Base-by-base conservation (phyloP, 2,888 invertebrate genomes). In the Stratiomys singularior region DNA sequence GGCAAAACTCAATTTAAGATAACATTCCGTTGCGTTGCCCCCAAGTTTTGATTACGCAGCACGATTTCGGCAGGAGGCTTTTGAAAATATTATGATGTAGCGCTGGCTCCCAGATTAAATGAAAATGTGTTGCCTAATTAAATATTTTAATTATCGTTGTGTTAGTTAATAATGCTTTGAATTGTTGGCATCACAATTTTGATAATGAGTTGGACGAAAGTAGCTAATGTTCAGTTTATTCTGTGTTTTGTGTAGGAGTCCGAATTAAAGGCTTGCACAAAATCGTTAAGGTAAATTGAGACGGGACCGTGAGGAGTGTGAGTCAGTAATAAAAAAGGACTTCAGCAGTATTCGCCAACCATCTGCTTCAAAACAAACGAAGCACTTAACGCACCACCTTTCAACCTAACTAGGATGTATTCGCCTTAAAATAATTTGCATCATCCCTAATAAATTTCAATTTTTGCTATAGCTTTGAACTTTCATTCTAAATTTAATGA, bases 91-190 rank as follows among this genome's bases (percentile, higher is more conserved):
- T 64, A 23, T 27, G 27, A 64, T 64, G 27, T 27, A 0, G 37
- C 5, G 37, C 9, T 30, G 15, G 27, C 13, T 37, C 27, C 9
- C 9, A 69, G 69, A 69, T 69, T 69, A 69, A 46, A 47, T 47
- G 21, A 47, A 66, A 69, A 69, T 46, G 21, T 25, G 69, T 69
- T 69, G 21, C 25, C 7, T 47, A 69, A 69, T 69, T 46, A 25
- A 69, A 69, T 69, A 69, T 69, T 69, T 69, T 69, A 69, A 69
- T 47, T 69, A 69, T 69, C 52, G n/a, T 13, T 52, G 18, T 52
- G 18, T 52, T 9, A 52, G 52, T n/a, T 52, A 52, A 52, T 52
- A n/a, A 52, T 52, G 52, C 18, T 52, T 52, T 52, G 52, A 52
- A 52, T 5, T n/a, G 15, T 52, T 9, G 15, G 15, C 37, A 37